Base-by-base conservation (phyloP, 2,113 vertebrate species). In the Mugil cephalus region DNA sequence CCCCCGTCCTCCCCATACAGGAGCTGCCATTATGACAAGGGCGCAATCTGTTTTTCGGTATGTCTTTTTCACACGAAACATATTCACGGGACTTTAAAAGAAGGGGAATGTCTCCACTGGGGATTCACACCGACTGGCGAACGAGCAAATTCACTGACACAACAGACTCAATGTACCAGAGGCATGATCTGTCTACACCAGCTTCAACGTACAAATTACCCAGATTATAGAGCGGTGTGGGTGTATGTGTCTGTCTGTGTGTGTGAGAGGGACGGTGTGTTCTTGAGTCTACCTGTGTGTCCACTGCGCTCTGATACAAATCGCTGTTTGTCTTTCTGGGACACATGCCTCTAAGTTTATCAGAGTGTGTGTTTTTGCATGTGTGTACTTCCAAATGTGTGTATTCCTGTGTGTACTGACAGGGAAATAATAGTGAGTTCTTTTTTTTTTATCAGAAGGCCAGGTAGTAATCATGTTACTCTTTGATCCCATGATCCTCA, bases 401-500 rank as follows among this genome's bases (percentile, higher is more conserved):
- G 71, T 76, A 52, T 74, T 55, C 42, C 13, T 69, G 48, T 82
- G 58, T 71, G 89, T 93, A 94, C 93, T 91, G 89, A 86, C 87
- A 93, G 80, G 77, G 90, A 90, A 93, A 92, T 87, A 73, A 86
- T 84, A 86, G 88, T 93, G 92, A 94, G 90, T 84, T 18, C 43
- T 48, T 59, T 89, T 67, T 69, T 83, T 78, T 92, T 88, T 69
- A 94, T 84, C 83, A 85, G 85, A 89, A 73, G 80, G 66, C 63
- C 78, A 94, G 88, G 93, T 94, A 90, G 74, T 89, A 94, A 92
- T 92, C 86, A 90, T 77, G 89, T 87, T 85, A 43, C 75, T 83
- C 94, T 94, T 95, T 95, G 91, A 94, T 93, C 92, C 90, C 77
- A 56, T 85, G 53, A 92, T 90, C 90, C 88, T 67, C 61, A 81